phyloP scores from a whole-genome alignment of 2,797 vertebrate genomes.

The Gallirallus australis region DNA sequence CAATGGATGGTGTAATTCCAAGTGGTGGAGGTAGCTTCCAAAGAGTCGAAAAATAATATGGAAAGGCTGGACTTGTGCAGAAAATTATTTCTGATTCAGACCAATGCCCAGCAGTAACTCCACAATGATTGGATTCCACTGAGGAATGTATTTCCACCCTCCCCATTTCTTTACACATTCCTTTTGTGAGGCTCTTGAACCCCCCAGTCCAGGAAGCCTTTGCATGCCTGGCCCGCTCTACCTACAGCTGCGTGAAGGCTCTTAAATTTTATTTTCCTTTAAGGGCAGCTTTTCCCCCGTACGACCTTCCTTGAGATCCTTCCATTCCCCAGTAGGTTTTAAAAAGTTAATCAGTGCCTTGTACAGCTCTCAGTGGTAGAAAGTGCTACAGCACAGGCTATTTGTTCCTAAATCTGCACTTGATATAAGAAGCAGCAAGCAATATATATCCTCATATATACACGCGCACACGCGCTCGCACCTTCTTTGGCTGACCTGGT shows the following conservation, averaged over 20 bases:
- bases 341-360: slow-evolving; percentile 33
- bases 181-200: background rate
- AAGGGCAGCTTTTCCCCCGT: background rate
- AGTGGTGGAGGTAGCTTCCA: slow-evolving; percentile 19
- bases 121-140: background rate
- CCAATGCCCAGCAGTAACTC: background rate
- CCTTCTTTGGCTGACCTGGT: slow-evolving; percentile 44
- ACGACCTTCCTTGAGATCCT: background rate
- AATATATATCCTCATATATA: background rate
- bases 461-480: background rate
- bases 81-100: background rate
- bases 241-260: background rate
- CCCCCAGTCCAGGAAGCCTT: background rate
- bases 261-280: background rate
- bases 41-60: background rate
- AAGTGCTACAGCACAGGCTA: background rate
- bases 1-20: background rate
- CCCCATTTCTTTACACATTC: background rate
- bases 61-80: background rate
- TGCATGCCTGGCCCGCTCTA: fast-evolving
- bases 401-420: slow-evolving; percentile 30
- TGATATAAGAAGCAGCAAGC: background rate
- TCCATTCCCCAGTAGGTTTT: background rate
- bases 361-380: background rate
- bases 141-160: background rate